Conservation (phyloP, 2,113 vertebrate species). For the Zapus hudsonius region DNA sequence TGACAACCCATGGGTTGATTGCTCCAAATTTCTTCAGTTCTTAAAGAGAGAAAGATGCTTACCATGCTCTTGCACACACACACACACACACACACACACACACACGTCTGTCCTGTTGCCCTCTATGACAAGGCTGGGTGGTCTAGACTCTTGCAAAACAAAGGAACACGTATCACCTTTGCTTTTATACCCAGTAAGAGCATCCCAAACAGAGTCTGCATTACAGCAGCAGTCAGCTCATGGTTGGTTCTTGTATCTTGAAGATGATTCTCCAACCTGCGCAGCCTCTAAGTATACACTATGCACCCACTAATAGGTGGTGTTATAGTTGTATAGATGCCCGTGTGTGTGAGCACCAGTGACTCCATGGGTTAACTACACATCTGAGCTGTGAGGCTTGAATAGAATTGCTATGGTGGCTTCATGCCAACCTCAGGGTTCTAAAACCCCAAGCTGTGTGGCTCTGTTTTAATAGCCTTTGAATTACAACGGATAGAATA, state of each 20-base stretch:
- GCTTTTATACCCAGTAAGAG: background rate
- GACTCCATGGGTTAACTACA: background rate
- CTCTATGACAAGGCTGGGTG: background rate
- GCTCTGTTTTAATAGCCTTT: conserved; percentile 7
- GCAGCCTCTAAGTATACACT: background rate
- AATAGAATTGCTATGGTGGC: background rate
- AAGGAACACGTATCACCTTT: background rate
- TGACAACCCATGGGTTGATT: background rate
- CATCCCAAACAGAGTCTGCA: background rate
- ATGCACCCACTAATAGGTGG: background rate
- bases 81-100: too few species aligned
- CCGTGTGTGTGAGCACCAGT: conserved; percentile 2
- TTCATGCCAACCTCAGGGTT: conserved; percentile 1
- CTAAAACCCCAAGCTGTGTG: background rate
- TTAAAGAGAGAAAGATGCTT: background rate
- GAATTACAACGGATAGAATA: background rate
- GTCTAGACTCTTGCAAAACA: conserved; percentile 2
- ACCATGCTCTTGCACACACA: too few species aligned
- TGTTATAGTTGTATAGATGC: background rate
- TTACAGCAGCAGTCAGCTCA: background rate
- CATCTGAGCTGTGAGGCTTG: background rate
- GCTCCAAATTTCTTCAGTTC: background rate
- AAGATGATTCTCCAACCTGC: background rate
- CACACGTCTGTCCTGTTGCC: background rate
- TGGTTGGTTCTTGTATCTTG: background rate